phyloP scores from a whole-genome alignment of 2,888 invertebrate species.

The Calameuta filiformis region DNA sequence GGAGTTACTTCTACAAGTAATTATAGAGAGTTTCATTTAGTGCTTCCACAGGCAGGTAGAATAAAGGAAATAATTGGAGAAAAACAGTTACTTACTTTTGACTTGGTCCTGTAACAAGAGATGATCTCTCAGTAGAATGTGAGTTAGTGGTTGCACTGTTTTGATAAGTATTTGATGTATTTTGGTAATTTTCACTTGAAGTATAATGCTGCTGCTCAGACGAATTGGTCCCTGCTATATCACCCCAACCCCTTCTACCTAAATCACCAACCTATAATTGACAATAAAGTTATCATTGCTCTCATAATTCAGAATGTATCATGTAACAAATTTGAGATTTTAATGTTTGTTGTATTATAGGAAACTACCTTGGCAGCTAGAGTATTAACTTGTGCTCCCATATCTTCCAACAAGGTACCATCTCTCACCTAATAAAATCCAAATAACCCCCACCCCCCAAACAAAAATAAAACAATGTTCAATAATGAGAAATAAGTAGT shows the following conservation, averaged over 20 bases:
- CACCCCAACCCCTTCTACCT: constrained; percentile 76
- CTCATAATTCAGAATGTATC: background rate
- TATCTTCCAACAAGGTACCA: constrained; percentile 75
- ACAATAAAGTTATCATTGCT: constrained; percentile 6
- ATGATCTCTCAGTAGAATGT: constrained; percentile 58
- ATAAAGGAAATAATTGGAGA: background rate
- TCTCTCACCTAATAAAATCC: constrained; percentile 74
- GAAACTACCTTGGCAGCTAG: constrained; percentile 73
- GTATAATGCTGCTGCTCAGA: constrained; percentile 60
- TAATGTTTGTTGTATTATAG: background rate
- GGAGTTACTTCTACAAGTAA: constrained; percentile 35
- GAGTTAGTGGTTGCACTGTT: constrained; percentile 41
- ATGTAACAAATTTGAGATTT: background rate
- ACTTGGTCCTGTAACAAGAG: constrained; percentile 48
- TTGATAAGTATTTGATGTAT: constrained; percentile 51
- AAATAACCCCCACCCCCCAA: constrained; percentile 44
- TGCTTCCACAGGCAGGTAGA: background rate
- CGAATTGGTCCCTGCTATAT: constrained; percentile 70
- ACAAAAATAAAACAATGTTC: constrained; percentile 25
- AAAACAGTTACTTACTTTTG: constrained; percentile 42
- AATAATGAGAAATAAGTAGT: constrained; percentile 31
- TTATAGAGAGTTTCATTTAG: background rate
- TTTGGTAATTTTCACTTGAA: constrained; percentile 56
- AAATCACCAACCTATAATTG: constrained; percentile 73
- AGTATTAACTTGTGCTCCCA: constrained; percentile 73